These are phyloP conservation scores for Odontamblyopus rebecca DNA, from an alignment of 2,797 vertebrate species.

Conservation along the genomic window DNA sequence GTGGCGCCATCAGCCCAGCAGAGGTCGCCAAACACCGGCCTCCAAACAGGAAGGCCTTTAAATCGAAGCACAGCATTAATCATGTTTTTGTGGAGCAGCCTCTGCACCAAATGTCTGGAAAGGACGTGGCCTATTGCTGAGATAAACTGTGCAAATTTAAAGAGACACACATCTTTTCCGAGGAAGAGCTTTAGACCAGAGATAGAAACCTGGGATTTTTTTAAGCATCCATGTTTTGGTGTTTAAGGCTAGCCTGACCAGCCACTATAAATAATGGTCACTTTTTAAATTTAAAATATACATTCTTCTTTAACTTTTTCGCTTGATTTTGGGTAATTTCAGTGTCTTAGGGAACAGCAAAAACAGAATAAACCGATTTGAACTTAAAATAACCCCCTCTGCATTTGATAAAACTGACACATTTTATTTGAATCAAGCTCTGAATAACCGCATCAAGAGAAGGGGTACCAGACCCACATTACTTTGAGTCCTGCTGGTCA, in stretches of 20 bases:
- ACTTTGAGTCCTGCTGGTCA: background rate
- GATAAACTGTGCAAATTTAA: slow-evolving; percentile 68
- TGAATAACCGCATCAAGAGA: background rate
- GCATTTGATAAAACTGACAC: background rate
- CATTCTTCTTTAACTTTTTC: background rate
- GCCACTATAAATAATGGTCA: background rate
- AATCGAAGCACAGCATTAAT: slow-evolving; percentile 4
- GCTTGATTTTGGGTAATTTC: background rate
- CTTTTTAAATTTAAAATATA: background rate
- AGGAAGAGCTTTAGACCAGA: slow-evolving; percentile 14
- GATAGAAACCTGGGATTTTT: background rate
- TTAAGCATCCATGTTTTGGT: slow-evolving; percentile 37
- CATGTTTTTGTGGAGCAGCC: background rate
- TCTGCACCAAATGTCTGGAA: slow-evolving; percentile 44
- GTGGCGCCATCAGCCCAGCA: slow-evolving; percentile 65
- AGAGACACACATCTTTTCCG: slow-evolving; percentile 45
- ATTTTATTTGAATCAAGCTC: background rate
- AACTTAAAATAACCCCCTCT: background rate
- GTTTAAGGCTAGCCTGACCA: slow-evolving; percentile 1
- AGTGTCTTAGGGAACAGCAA: background rate
- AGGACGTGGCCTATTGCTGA: slow-evolving; percentile 61
- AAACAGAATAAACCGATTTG: background rate
- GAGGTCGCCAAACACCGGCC: slow-evolving; percentile 52
- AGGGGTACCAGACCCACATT: slow-evolving; percentile 6
- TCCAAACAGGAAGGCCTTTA: slow-evolving; percentile 12